A percentile compares a stretch with the other conserved stretches of the same genome.
Evolutionary conservation across 2,797 vertebrate genomes (phyloP).

Genomic region (Anguilla marmorata): DNA sequence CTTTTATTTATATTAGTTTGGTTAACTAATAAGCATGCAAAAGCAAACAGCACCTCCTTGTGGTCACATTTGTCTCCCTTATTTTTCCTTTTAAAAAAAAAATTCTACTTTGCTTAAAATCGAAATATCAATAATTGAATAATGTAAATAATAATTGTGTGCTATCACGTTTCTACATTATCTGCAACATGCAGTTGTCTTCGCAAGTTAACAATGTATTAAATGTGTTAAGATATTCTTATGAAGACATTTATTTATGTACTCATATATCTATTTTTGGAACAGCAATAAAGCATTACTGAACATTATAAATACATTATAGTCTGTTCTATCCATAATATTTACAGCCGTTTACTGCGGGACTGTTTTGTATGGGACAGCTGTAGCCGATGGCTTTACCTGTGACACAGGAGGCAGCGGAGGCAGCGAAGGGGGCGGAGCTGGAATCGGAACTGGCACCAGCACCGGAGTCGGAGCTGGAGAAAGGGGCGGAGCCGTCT

Average conservation of each 20-base stretch:
- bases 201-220: neutral
- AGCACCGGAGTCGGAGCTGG: neutral
- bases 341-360: neutral
- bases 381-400: constrained; percentile 22
- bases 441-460: constrained; percentile 18
- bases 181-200: neutral
- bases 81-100: neutral
- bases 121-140: neutral
- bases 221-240: neutral
- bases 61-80: neutral
- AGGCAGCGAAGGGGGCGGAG: neutral
- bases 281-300: neutral
- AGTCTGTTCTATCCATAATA: neutral
- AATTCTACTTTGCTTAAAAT: neutral
- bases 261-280: neutral
- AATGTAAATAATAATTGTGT: neutral
- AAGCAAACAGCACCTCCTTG: constrained; percentile 1
- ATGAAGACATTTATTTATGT: neutral
- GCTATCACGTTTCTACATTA: neutral
- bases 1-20: neutral
- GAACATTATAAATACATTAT: no score
- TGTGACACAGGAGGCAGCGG: constrained; percentile 29
- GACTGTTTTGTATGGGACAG: neutral
- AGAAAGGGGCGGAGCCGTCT: constrained; percentile 29
- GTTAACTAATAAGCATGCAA: neutral